Percentiles rank a stretch among this genome's conserved stretches.
phyloP scores from a whole-genome alignment of 2,797 vertebrate genomes.

The Cynodonichthys magdalenae region DNA sequence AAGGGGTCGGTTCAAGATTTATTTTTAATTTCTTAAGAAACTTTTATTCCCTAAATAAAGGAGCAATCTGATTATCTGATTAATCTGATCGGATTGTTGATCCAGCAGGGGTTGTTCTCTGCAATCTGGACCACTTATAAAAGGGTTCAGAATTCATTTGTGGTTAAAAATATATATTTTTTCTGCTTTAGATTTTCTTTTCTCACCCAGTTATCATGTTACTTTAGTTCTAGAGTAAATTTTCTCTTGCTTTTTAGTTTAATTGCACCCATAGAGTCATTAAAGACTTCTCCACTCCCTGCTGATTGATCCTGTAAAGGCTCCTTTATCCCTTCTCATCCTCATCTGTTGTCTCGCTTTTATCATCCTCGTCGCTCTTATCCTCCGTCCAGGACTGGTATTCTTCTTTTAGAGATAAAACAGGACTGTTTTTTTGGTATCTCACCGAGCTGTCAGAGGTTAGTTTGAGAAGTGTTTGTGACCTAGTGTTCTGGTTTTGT shows the following conservation, averaged over 20 bases:
- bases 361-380: constrained; percentile 20
- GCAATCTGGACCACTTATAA: constrained; percentile 26
- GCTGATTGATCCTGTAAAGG: constrained; percentile 46
- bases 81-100: constrained; percentile 49
- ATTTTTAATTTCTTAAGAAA: constrained; percentile 50
- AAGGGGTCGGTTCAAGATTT: neutral
- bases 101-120: constrained; percentile 28
- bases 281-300: constrained; percentile 39
- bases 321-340: constrained; percentile 43
- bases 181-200: neutral
- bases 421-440: no score
- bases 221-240: neutral
- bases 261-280: constrained; percentile 27
- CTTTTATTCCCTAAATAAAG: constrained; percentile 22
- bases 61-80: constrained; percentile 49
- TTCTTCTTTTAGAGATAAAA: no score
- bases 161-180: neutral
- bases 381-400: neutral
- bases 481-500: no score
- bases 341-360: constrained; percentile 35
- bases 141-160: neutral
- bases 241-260: neutral
- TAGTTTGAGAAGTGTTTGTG: no score
- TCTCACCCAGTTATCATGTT: neutral
- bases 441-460: no score